phyloP scores from a whole-genome alignment of 2,113 vertebrate species.

The Perca schrenkii region DNA sequence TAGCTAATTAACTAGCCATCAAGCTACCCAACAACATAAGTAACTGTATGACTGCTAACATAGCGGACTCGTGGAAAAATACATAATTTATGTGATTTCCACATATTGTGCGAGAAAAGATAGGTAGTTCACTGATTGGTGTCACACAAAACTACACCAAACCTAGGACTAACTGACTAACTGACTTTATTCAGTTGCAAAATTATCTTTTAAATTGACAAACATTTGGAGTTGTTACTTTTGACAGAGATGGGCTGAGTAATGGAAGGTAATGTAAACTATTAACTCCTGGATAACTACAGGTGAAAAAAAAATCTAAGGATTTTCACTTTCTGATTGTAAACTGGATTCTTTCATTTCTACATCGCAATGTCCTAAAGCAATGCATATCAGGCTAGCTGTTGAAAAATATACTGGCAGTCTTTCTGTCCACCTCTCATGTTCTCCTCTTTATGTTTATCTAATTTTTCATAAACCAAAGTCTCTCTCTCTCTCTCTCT shows the following conservation, averaged over 20 bases:
- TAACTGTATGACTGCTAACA: no score
- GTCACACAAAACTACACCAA: no score
- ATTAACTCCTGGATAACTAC: background rate
- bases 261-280: background rate
- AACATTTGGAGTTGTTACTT: background rate
- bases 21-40: no score
- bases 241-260: background rate
- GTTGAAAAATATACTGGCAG: background rate
- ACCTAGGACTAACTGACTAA: no score
- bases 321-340: background rate
- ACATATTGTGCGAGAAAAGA: no score
- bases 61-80: no score
- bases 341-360: background rate
- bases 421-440: background rate
- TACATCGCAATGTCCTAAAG: background rate
- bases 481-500: constrained; percentile 15
- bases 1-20: no score
- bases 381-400: background rate
- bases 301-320: background rate
- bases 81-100: no score
- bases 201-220: no score
- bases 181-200: no score
- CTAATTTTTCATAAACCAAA: constrained; percentile 38
- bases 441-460: constrained; percentile 18
- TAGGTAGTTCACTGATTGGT: no score